phyloP scores from a whole-genome alignment of 2,113 vertebrate genomes.

The Piliocolobus tephrosceles region DNA sequence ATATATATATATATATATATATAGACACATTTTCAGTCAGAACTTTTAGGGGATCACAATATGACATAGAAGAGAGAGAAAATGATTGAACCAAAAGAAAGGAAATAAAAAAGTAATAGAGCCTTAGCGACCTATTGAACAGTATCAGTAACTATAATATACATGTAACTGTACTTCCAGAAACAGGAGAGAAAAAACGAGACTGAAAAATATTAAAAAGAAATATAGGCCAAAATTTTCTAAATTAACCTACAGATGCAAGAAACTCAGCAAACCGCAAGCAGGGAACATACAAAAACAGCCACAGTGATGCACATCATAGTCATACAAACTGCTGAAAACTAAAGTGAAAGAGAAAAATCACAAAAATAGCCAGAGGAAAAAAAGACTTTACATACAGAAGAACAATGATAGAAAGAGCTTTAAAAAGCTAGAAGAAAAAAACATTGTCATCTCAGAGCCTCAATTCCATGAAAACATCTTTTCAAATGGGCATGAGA shows the following conservation, averaged over 20 bases:
- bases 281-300: background rate
- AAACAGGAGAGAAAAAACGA: background rate
- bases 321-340: background rate
- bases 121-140: background rate
- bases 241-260: background rate
- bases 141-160: background rate
- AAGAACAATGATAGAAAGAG: background rate
- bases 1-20: background rate
- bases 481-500: constrained; percentile 1
- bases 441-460: background rate
- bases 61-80: background rate
- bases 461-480: constrained; percentile 4
- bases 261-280: background rate
- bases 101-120: background rate
- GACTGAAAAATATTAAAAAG: background rate
- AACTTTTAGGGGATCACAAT: background rate
- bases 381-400: background rate
- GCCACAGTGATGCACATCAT: background rate
- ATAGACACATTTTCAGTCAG: background rate
- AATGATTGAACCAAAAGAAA: background rate
- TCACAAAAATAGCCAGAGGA: background rate
- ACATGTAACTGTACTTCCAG: background rate
- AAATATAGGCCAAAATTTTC: background rate
- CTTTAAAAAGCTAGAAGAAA: background rate
- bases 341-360: background rate